Evolutionary conservation across 2,113 vertebrate species (phyloP).

Genomic region (Trematocara marginatum): DNA sequence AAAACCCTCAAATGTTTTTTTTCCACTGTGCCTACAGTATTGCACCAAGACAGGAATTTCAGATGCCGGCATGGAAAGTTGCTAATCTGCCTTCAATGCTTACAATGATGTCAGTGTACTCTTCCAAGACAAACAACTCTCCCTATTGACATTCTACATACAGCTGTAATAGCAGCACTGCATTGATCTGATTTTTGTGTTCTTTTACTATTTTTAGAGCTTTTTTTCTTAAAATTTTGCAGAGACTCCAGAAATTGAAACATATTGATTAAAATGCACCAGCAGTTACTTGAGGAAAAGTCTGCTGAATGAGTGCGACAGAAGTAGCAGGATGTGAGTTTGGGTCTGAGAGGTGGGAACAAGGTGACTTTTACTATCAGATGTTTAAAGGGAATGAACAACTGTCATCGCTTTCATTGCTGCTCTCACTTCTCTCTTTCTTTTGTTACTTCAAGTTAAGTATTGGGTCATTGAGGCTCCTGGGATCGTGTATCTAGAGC

Average conservation of each 20-base stretch:
- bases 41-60: not conserved
- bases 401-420: not conserved
- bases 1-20: not conserved
- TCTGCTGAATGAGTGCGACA: not conserved
- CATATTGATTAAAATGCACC: not conserved
- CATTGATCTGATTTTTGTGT: not conserved
- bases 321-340: not conserved
- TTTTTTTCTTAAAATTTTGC: not conserved
- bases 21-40: not conserved
- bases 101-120: not conserved
- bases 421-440: conserved; percentile 9
- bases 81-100: not conserved
- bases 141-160: not conserved
- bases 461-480: conserved; percentile 65
- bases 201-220: conserved; percentile 17
- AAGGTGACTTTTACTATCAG: conserved; percentile 2
- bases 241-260: not conserved
- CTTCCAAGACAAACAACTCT: not conserved
- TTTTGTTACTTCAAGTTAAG: not conserved
- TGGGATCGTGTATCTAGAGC: conserved; percentile 67
- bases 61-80: not conserved
- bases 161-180: not conserved
- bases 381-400: not conserved
- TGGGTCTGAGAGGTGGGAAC: not conserved
- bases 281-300: not conserved